A percentile compares a stretch with the other conserved stretches of the same genome.
Conservation (phyloP, 1,140 invertebrate genomes). For the Aphis gossypii region DNA sequence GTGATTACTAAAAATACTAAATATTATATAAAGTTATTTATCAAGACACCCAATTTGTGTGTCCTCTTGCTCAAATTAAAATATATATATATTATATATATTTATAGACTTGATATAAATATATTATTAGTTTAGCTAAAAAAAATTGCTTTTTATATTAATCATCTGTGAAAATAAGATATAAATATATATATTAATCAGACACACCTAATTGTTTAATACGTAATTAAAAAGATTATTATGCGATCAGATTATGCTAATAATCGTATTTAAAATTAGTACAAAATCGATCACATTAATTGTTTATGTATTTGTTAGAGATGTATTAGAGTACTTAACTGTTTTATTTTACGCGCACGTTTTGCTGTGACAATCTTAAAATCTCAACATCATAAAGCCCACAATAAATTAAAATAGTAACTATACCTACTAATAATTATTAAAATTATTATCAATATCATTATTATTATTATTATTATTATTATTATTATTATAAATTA, state of each 20-base stretch:
- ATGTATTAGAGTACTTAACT: background rate
- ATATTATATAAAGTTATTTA: background rate
- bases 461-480: conserved; percentile 28
- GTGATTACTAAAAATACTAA: background rate
- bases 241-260: background rate
- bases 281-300: background rate
- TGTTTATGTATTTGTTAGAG: background rate
- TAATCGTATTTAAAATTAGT: background rate
- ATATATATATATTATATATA: background rate
- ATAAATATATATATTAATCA: conserved; percentile 10
- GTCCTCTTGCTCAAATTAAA: conserved; percentile 22
- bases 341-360: background rate
- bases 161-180: background rate
- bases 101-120: background rate
- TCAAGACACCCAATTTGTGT: background rate
- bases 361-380: conserved; percentile 44
- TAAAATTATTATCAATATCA: conserved; percentile 14
- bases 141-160: background rate
- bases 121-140: conserved; percentile 20
- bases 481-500: conserved; percentile 27
- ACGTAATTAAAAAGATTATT: background rate
- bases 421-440: conserved; percentile 13
- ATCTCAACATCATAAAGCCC: background rate
- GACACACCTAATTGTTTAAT: background rate
- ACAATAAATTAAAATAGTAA: background rate